Evolutionary conservation across 2,888 invertebrate genomes (phyloP).

Genomic region (Melangyna quadrimaculata): DNA sequence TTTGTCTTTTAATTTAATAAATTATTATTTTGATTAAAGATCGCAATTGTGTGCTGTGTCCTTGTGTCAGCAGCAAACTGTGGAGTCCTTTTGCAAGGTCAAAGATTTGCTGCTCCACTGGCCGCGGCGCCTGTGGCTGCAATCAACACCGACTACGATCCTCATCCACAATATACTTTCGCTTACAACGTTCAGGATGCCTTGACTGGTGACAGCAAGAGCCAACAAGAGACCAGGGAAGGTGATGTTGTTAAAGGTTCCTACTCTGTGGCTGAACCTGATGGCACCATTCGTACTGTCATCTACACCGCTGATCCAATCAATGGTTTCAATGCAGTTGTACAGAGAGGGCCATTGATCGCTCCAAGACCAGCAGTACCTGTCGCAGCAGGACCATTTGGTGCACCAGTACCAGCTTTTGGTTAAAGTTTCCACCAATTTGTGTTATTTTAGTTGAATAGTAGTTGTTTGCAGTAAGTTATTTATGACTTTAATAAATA

Average conservation of each 20-base stretch:
- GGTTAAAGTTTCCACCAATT: conserved; percentile 31
- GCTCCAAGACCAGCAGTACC: conserved; percentile 68
- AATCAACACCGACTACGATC: conserved; percentile 75
- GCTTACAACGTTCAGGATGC: conserved; percentile 87
- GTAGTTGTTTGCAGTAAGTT: conserved; percentile 45
- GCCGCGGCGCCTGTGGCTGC: conserved; percentile 72
- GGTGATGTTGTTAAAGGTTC: conserved; percentile 84
- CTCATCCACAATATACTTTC: conserved; percentile 85
- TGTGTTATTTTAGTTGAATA: background rate
- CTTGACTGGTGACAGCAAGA: conserved; percentile 84
- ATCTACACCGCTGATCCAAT: conserved; percentile 78
- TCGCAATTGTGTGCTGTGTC: conserved; percentile 73
- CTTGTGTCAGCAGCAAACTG: conserved; percentile 71
- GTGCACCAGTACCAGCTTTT: conserved; percentile 72
- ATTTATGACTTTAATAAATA: conserved; percentile 49
- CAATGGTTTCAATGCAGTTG: conserved; percentile 80
- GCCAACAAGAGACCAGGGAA: conserved; percentile 83
- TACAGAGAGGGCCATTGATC: conserved; percentile 83
- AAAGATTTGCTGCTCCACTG: conserved; percentile 75
- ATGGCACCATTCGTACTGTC: conserved; percentile 77
- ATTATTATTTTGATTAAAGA: conserved; percentile 50
- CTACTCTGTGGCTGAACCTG: conserved; percentile 78
- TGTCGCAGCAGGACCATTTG: conserved; percentile 64
- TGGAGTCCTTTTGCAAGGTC: conserved; percentile 73
- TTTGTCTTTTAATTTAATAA: background rate